Base-by-base conservation (phyloP, 2,888 invertebrate genomes). In the Criorhina ranunculi region DNA sequence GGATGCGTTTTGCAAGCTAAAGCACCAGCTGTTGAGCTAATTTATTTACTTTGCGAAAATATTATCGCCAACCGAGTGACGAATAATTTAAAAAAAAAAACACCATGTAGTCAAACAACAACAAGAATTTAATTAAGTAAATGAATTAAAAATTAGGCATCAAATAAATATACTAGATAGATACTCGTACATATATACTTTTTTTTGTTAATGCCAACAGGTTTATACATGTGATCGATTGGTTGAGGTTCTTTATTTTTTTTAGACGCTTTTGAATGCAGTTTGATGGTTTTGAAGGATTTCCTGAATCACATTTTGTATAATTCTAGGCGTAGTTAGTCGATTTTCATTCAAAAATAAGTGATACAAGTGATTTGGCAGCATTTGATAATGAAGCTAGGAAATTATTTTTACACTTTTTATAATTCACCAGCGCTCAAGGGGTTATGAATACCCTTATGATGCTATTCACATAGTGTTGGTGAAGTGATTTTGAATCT, bases 11-110 rank as follows among this genome's bases (percentile, higher is more conserved):
- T 42, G 46, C 51, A 77, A 66, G 77, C 60, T 66, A 40, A 40
- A 67, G 33, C 77, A 72, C 66, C 66, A 67, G 72, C 67, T 53
- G 51, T 77, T 59, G 17, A 57, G 70, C 72, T 70, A 59, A 76
- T 76, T 59, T 69, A 62, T 59, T 62, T 69, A 46, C 40, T n/a
- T 76, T 70, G 81, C 64, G 33, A 67, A 82, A 62, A 77, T 66
- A 33, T 70, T 72, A 82, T 70, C 77, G 72, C 24, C 51, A 59
- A 70, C 49, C 35, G 42, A 70, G 29, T 64, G 69, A 69, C 46
- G 40, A 19, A 57, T 55, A 60, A 59, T 53, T 33, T 9, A 60
- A 73, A 46, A 44, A 57, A 49, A n/a, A n/a, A n/a, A n/a, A n/a
- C n/a, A n/a, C n/a, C n/a, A 31, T 17, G 37, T 46, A 29, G 40